A percentile compares a stretch with the other conserved stretches of the same genome.
Evolutionary conservation across 2,797 vertebrate genomes (phyloP).

Genomic region (Paramormyrops hopkinsi): DNA sequence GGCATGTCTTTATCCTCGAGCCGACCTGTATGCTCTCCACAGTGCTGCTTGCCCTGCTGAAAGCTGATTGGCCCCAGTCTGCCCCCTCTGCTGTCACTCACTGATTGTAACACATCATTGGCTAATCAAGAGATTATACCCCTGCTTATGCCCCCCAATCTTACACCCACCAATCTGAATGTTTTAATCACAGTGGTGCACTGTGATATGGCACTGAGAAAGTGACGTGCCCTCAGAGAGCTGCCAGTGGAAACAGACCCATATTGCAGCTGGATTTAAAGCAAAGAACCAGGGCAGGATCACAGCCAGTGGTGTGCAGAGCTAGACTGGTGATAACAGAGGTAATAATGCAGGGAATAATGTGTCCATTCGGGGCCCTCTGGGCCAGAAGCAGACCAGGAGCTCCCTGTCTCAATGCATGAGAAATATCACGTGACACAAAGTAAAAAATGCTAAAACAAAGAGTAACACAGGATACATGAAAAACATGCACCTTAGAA

Average conservation of each 20-base stretch:
- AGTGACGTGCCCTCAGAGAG: background rate
- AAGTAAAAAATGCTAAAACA: background rate
- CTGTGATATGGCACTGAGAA: background rate
- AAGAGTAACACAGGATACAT: background rate
- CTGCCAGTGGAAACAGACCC: background rate
- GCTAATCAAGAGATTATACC: background rate
- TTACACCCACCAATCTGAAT: background rate
- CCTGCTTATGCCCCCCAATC: background rate
- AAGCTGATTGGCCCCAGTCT: background rate
- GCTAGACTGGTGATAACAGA: background rate
- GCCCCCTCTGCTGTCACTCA: background rate
- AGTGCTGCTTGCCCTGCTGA: background rate
- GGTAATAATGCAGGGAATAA: background rate
- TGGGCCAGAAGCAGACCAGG: background rate
- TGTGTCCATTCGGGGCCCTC: background rate
- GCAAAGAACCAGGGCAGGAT: background rate
- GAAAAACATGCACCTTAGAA: background rate
- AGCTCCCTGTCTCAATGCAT: background rate
- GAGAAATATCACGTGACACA: background rate
- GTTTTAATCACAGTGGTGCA: background rate
- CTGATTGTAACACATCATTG: background rate
- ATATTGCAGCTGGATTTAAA: background rate
- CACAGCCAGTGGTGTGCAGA: background rate
- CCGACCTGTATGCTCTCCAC: background rate
- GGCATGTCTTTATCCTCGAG: background rate